Percentiles rank a stretch among this genome's conserved stretches.
These are phyloP conservation scores for Gallinago undulata DNA, from an alignment of 2,113 vertebrate genomes.

Conservation along the genomic window DNA sequence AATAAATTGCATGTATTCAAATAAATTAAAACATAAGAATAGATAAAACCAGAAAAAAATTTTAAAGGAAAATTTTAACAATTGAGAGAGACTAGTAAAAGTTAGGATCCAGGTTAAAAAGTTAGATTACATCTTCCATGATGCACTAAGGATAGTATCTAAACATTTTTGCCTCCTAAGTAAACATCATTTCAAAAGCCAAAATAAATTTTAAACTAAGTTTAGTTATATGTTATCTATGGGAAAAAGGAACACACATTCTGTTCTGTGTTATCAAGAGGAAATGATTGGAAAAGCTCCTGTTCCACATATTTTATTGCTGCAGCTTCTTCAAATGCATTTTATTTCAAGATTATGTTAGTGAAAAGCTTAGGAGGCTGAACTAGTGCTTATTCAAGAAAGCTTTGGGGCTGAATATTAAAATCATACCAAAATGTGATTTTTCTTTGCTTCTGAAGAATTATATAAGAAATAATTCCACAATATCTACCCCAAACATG, in stretches of 20 bases:
- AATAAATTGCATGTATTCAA: not conserved
- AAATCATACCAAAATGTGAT: not conserved
- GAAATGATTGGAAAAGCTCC: not conserved
- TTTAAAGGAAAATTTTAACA: not conserved
- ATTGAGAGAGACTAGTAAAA: not conserved
- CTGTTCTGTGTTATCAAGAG: not conserved
- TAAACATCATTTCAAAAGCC: not conserved
- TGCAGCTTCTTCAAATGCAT: not conserved
- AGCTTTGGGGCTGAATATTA: not conserved
- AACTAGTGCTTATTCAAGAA: not conserved
- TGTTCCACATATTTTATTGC: not conserved
- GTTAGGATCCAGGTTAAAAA: not conserved
- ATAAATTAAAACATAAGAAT: not conserved
- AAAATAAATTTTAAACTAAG: not conserved
- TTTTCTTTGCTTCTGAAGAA: not conserved
- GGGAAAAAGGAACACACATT: not conserved
- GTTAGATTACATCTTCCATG: not conserved
- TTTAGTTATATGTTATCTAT: not conserved
- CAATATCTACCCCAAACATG: not conserved
- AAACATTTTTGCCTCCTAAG: not conserved
- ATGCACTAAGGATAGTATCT: not conserved
- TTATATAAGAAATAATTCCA: not conserved
- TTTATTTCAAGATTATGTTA: not conserved
- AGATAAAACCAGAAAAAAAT: not conserved
- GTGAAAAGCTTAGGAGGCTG: not conserved